A percentile compares a stretch with the other conserved stretches of the same genome.
Conservation (phyloP, 2,113 vertebrate genomes). For the Cheilinus undulatus region DNA sequence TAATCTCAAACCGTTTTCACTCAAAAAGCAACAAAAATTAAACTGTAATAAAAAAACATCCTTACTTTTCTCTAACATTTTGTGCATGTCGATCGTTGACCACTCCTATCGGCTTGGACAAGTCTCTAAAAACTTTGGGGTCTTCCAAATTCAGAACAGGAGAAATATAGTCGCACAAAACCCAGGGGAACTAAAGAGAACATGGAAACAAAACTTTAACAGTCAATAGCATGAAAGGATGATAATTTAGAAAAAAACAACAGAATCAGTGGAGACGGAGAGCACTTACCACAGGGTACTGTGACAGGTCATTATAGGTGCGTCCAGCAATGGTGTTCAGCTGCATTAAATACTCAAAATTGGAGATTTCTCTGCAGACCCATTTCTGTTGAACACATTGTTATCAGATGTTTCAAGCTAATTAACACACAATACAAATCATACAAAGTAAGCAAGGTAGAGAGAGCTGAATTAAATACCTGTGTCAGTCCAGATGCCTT, state of each 20-base stretch:
- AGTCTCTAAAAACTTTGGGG: conserved; percentile 91
- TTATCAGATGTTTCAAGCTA: conserved; percentile 2
- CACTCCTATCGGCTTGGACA: conserved; percentile 97
- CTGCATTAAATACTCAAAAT: conserved; percentile 99
- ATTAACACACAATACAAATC: neutral
- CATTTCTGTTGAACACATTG: conserved; percentile 88
- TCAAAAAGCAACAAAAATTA: neutral
- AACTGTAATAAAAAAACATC: too few relatives aligned
- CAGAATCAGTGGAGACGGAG: neutral
- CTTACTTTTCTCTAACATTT: conserved; percentile 94
- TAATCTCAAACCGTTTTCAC: too few relatives aligned
- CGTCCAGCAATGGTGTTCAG: conserved; percentile 96
- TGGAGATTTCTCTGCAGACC: conserved; percentile 96
- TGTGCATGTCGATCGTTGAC: conserved; percentile 94
- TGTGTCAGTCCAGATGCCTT: conserved; percentile 96
- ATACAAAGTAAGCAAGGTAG: neutral
- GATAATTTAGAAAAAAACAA: too few relatives aligned
- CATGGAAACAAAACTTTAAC: conserved; percentile 10
- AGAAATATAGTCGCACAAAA: conserved; percentile 93
- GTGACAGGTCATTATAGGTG: conserved; percentile 97
- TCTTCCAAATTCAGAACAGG: conserved; percentile 89
- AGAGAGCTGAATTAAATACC: conserved; percentile 76
- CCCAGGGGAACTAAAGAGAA: conserved; percentile 92
- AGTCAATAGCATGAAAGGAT: neutral
- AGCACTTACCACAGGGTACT: conserved; percentile 95